Conservation (phyloP, 2,113 vertebrate species). For the Trematomus loennbergii region DNA sequence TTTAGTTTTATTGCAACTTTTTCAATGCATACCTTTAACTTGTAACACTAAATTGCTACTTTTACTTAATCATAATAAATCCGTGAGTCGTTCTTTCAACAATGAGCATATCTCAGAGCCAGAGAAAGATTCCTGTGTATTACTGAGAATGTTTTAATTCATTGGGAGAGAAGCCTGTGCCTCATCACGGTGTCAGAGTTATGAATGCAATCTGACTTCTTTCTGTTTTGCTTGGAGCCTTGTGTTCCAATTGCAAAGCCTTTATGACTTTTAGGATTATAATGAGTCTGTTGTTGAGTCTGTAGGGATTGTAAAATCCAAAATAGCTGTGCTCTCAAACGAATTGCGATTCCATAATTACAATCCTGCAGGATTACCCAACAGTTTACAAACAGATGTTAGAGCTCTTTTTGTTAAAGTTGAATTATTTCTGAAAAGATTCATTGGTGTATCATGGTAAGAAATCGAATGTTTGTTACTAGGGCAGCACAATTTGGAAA, state of each 20-base stretch:
- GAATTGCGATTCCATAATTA: conserved; percentile 22
- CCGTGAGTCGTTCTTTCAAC: neutral
- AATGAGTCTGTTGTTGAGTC: conserved; percentile 27
- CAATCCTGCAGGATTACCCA: conserved; percentile 34
- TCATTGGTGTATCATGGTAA: neutral
- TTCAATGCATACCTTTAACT: too few relatives aligned
- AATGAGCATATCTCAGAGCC: neutral
- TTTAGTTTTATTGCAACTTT: too few relatives aligned
- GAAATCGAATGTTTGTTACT: neutral
- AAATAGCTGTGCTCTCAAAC: conserved; percentile 33
- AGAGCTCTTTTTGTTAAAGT: conserved; percentile 9
- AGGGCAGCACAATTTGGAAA: too few relatives aligned
- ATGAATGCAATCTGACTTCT: conserved; percentile 7
- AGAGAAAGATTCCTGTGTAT: neutral
- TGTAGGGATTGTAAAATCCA: conserved; percentile 29
- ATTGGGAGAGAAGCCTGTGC: neutral
- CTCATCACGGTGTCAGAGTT: neutral
- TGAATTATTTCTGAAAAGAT: conserved; percentile 9
- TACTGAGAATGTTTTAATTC: neutral
- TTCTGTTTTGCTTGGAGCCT: conserved; percentile 33
- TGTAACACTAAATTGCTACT: too few relatives aligned
- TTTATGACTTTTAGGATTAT: conserved; percentile 46
- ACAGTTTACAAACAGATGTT: conserved; percentile 32
- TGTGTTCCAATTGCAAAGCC: conserved; percentile 33
- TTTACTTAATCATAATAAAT: neutral